These are phyloP conservation scores for Sepioteuthis lessoniana DNA, from an alignment of 2,888 invertebrate genomes.

Conservation along the genomic window DNA sequence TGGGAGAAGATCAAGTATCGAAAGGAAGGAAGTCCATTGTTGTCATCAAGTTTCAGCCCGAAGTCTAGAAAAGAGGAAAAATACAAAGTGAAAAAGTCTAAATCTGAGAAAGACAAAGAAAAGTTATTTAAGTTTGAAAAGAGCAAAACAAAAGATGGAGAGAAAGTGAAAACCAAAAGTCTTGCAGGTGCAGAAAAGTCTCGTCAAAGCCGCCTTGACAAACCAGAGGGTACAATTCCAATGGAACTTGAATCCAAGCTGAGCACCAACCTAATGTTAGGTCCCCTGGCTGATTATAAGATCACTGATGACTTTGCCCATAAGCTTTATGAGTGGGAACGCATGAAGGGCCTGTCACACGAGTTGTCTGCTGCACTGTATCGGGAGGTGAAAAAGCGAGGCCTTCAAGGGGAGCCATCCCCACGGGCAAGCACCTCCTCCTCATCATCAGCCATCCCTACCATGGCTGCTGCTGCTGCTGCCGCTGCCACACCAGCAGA, in stretches of 20 bases:
- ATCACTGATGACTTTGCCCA: constrained; percentile 91
- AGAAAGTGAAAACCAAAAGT: constrained; percentile 78
- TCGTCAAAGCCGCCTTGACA: constrained; percentile 80
- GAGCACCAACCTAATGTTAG: constrained; percentile 81
- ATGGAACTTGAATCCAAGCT: constrained; percentile 83
- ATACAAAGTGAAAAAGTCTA: constrained; percentile 62
- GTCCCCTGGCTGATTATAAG: constrained; percentile 71
- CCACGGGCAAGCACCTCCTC: constrained; percentile 50
- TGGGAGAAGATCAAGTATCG: constrained; percentile 80
- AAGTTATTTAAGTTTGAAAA: constrained; percentile 55
- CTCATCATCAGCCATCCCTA: constrained; percentile 54
- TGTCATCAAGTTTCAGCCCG: constrained; percentile 56
- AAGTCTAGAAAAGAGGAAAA: constrained; percentile 59
- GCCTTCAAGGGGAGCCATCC: constrained; percentile 51
- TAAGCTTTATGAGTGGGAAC: constrained; percentile 90
- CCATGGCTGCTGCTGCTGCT: constrained; percentile 51
- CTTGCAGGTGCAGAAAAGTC: constrained; percentile 77
- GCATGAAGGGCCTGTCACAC: constrained; percentile 61
- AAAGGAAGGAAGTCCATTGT: constrained; percentile 58
- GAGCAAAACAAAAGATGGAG: constrained; percentile 76
- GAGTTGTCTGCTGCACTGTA: constrained; percentile 61
- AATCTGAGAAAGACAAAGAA: constrained; percentile 61
- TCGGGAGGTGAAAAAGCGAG: constrained; percentile 61
- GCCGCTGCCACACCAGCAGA: constrained; percentile 43
- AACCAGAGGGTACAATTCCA: constrained; percentile 80